These are phyloP conservation scores for Harmothoe impar DNA, from an alignment of 2,888 invertebrate genomes.

Conservation along the genomic window DNA sequence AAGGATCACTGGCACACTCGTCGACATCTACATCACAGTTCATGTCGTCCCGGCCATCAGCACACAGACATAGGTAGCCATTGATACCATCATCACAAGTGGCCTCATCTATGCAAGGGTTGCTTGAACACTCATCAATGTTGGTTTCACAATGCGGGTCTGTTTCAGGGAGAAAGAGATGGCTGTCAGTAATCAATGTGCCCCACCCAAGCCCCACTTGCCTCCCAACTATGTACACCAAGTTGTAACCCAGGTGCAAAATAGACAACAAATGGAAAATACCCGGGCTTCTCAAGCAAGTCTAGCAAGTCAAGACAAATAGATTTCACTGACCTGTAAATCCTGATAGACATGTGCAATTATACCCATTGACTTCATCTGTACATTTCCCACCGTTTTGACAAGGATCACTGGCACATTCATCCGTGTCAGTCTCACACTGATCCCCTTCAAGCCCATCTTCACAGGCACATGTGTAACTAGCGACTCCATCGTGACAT, in stretches of 20 bases:
- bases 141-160: constrained; percentile 68
- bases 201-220: not conserved
- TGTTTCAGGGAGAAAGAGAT: constrained; percentile 85
- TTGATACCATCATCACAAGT: constrained; percentile 87
- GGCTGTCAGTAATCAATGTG: constrained; percentile 81
- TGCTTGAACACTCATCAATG: constrained; percentile 86
- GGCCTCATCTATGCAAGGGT: constrained; percentile 95
- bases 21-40: constrained; percentile 2
- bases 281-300: not conserved
- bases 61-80: constrained; percentile 38
- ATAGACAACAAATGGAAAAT: not conserved
- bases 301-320: constrained; percentile 1
- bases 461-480: too few relatives aligned
- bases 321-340: constrained; percentile 10
- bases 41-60: not conserved
- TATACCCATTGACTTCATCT: too few relatives aligned
- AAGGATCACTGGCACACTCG: constrained; percentile 86
- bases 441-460: too few relatives aligned
- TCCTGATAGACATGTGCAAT: not conserved
- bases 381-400: too few relatives aligned
- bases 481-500: too few relatives aligned
- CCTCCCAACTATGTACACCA: too few relatives aligned
- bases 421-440: too few relatives aligned
- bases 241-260: too few relatives aligned
- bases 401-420: too few relatives aligned